Evolutionary conservation across 2,113 vertebrate genomes (phyloP).

Genomic region (Sceloporus undulatus): DNA sequence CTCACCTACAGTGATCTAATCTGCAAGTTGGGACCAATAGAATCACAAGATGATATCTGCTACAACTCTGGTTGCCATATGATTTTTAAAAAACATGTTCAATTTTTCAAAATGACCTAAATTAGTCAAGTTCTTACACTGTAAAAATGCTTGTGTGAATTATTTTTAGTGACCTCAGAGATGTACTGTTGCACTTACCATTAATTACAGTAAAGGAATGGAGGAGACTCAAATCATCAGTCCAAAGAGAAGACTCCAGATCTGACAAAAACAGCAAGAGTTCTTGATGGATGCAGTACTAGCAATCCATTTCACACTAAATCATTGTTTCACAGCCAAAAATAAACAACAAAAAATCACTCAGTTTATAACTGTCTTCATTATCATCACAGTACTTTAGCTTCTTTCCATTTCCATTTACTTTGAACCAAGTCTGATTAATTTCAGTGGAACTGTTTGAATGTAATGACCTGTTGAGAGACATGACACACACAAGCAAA

Average conservation of each 20-base stretch:
- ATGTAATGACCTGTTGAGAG: too few species aligned
- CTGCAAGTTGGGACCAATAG: not conserved
- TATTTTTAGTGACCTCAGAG: not conserved
- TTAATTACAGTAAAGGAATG: not conserved
- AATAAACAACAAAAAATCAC: not conserved
- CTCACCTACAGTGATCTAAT: not conserved
- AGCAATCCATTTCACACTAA: not conserved
- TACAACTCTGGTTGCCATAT: not conserved
- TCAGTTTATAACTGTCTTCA: not conserved
- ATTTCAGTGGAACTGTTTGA: not conserved
- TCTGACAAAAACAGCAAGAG: not conserved
- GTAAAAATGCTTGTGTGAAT: not conserved
- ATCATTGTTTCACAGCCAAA: not conserved
- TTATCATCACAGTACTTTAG: not conserved
- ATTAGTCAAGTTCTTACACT: not conserved
- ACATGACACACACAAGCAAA: not conserved
- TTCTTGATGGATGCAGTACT: too few species aligned
- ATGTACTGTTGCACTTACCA: not conserved
- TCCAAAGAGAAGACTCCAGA: not conserved
- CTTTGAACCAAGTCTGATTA: not conserved
- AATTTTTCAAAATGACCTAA: not conserved
- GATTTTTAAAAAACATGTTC: not conserved
- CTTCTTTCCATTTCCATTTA: not conserved
- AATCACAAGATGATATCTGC: not conserved
- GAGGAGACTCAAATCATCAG: not conserved